phyloP scores from a whole-genome alignment of 2,113 vertebrate species.

The Hemibagrus wyckioides region DNA sequence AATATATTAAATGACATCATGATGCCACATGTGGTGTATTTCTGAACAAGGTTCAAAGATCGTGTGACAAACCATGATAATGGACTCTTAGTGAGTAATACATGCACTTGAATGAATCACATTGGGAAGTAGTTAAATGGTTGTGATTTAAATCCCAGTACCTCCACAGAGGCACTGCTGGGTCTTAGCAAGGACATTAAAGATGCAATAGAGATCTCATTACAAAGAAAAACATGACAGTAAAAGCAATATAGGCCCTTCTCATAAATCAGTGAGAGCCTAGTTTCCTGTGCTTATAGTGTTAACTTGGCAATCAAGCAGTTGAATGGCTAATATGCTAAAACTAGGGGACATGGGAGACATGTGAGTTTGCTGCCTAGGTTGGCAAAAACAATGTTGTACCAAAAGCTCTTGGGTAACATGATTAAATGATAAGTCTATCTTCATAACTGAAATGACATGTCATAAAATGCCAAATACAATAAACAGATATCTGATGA shows the following conservation, averaged over 20 bases:
- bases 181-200: not conserved
- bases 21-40: not conserved
- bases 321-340: not conserved
- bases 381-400: not conserved
- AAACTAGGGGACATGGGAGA: not conserved
- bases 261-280: not conserved
- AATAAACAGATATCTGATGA: not conserved
- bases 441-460: not conserved
- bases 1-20: not conserved
- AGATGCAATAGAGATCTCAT: not conserved
- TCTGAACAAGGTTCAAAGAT: not conserved
- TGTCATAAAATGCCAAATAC: not conserved
- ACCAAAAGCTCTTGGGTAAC: not conserved
- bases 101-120: not conserved
- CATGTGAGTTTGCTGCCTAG: not conserved
- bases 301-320: not conserved
- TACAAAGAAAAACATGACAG: not conserved
- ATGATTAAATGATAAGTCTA: not conserved
- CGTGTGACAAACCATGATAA: not conserved
- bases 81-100: not conserved
- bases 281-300: not conserved
- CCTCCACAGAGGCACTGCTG: not conserved
- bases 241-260: not conserved
- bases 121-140: not conserved
- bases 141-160: not conserved